A percentile compares a stretch with the other conserved stretches of the same genome.
Evolutionary conservation across 2,113 vertebrate genomes (phyloP).

Genomic region (Cettia cetti): DNA sequence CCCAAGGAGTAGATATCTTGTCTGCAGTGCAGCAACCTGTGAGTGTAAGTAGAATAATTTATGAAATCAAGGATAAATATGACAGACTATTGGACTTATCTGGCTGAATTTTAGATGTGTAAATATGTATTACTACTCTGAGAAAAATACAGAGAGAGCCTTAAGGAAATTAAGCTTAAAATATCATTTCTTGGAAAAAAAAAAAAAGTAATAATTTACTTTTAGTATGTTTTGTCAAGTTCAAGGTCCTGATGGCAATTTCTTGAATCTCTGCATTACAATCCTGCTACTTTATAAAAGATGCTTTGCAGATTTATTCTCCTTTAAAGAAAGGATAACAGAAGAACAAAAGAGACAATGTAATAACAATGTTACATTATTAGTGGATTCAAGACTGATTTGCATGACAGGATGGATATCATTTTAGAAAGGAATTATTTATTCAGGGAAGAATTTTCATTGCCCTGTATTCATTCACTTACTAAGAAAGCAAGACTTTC

Average conservation of each 20-base stretch:
- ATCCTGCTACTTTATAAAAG: background rate
- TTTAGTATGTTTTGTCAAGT: background rate
- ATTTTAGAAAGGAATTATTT: background rate
- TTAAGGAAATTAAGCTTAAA: background rate
- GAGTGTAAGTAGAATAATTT: slow-evolving; percentile 42
- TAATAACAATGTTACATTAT: background rate
- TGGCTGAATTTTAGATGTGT: background rate
- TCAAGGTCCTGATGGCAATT: background rate
- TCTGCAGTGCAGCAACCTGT: slow-evolving; percentile 78
- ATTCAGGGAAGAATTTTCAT: background rate
- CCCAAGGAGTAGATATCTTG: slow-evolving; percentile 78
- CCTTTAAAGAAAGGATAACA: background rate
- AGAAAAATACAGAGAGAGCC: background rate
- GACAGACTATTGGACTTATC: background rate
- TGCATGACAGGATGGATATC: background rate
- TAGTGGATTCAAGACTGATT: background rate
- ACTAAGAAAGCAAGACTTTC: background rate
- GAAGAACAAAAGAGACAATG: background rate
- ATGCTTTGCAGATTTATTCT: background rate
- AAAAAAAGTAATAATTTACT: background rate
- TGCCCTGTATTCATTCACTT: background rate
- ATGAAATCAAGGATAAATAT: background rate
- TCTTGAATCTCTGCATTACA: background rate
- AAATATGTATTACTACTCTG: background rate
- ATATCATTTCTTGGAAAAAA: background rate